phyloP scores from a whole-genome alignment of 2,113 vertebrate genomes.

The Rhegmatorhina hoffmannsi region DNA sequence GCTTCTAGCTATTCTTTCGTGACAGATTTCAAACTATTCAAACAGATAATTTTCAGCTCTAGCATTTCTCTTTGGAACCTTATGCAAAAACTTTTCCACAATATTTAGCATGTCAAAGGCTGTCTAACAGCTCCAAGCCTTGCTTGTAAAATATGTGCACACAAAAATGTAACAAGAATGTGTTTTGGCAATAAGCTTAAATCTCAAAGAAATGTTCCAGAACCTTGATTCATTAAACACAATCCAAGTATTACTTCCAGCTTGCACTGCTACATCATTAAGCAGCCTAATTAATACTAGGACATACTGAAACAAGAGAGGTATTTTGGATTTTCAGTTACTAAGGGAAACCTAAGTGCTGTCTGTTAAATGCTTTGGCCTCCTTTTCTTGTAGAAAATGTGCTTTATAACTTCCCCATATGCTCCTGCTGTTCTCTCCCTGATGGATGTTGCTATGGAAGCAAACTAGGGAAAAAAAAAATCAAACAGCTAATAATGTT shows the following conservation, averaged over 20 bases:
- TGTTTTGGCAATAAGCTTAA: conserved; percentile 54
- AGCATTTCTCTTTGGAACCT: conserved; percentile 37
- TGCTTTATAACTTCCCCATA: conserved; percentile 59
- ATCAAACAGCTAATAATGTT: conserved; percentile 61
- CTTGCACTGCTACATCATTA: conserved; percentile 39
- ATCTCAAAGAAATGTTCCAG: conserved; percentile 50
- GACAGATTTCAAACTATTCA: conserved; percentile 36
- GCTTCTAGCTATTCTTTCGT: conserved; percentile 34
- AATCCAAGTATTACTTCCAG: conserved; percentile 40
- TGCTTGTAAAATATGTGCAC: background rate
- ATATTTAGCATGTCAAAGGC: conserved; percentile 60
- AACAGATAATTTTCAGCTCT: conserved; percentile 48
- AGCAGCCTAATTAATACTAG: conserved; percentile 62
- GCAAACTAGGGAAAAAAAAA: conserved; percentile 39
- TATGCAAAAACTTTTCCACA: background rate
- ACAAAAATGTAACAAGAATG: conserved; percentile 7
- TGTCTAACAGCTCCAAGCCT: conserved; percentile 12
- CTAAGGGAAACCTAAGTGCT: conserved; percentile 56
- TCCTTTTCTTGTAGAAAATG: conserved; percentile 63
- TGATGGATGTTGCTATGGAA: conserved; percentile 74
- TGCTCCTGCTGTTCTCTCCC: conserved; percentile 57
- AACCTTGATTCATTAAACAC: conserved; percentile 64
- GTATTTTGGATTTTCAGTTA: conserved; percentile 56
- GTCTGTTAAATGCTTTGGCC: conserved; percentile 59
- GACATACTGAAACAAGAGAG: conserved; percentile 45